A percentile compares a stretch with the other conserved stretches of the same genome.
Conservation (phyloP, 2,797 vertebrate species). For the Schizothorax lantsangensis region DNA sequence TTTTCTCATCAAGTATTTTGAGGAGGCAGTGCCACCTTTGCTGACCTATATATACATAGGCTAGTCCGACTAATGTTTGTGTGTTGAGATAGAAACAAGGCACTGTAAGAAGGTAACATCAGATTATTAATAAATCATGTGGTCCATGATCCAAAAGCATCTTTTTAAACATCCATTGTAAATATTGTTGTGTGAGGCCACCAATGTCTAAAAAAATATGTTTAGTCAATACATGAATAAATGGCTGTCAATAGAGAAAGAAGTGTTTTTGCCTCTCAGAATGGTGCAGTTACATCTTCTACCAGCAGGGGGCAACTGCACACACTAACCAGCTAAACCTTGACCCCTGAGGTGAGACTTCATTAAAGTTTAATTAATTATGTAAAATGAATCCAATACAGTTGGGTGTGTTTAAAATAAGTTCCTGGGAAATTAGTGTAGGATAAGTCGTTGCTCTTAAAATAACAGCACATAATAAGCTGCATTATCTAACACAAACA, state of each 20-base stretch:
- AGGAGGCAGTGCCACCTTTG: neutral
- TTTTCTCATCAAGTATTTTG: neutral
- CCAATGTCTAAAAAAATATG: neutral
- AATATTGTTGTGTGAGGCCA: neutral
- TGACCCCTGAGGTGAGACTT: constrained; percentile 31
- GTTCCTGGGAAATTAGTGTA: neutral
- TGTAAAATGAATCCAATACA: constrained; percentile 9
- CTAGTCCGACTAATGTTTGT: neutral
- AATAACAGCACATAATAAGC: neutral
- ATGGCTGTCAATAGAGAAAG: neutral
- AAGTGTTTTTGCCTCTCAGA: neutral
- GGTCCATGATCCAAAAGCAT: neutral
- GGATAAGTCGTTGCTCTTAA: neutral
- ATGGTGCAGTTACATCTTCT: neutral
- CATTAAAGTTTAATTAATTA: neutral
- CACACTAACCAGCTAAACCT: neutral
- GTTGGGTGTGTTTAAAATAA: neutral
- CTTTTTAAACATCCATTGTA: neutral
- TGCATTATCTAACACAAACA: neutral
- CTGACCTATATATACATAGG: neutral
- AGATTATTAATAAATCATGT: constrained; percentile 15
- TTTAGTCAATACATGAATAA: neutral
- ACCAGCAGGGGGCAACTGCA: neutral
- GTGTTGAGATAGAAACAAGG: neutral
- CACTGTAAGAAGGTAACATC: neutral